Base-by-base conservation (phyloP, 1,140 invertebrate species). In the Delia radicum region DNA sequence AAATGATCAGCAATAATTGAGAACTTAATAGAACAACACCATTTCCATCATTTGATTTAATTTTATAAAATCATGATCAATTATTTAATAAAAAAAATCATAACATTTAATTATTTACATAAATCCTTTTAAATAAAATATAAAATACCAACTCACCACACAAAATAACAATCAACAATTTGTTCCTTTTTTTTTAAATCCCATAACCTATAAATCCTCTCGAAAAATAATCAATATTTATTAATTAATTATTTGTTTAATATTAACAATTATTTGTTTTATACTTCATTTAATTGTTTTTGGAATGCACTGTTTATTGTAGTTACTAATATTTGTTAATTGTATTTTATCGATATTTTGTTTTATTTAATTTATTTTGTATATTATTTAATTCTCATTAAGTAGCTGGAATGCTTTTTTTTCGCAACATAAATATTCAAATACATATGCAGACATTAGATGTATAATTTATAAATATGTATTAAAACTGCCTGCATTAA, bases 101-200 rank as follows among this genome's bases (percentile, higher is more conserved):
- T 55, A 21, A 55, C n/a, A 55, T 55, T 55, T 21, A 21, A 8
- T 55, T 55, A 55, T 69, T 69, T 21, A 13, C 27, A 27, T 28
- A 69, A 33, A 37, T 37, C n/a, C 29, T 24, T 1, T 10, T 18
- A 69, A n/a, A 46, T 46, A 26, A 72, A 73, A 55, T 18, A 55
- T 29, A 33, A 61, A 74, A 74, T 75, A 77, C 67, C 75, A 81
- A 84, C 82, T 83, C 82, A 81, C 80, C 82, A 83, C 82, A 84
- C 82, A 83, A 84, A 84, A 84, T 83, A 78, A 55, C 77, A 69
- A 75, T 24, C 48, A 48, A 28, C 37, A 13, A 28, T 73, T 37
- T 33, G 3, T 27, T 62, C 31, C 13, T 61, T 48, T 55, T 61
- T 12, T 28, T 24, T 31, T 74, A 61, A 42, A 42, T 29, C 8